Evolutionary conservation across 2,113 vertebrate genomes (phyloP).

Genomic region (Melanerpes formicivorus): DNA sequence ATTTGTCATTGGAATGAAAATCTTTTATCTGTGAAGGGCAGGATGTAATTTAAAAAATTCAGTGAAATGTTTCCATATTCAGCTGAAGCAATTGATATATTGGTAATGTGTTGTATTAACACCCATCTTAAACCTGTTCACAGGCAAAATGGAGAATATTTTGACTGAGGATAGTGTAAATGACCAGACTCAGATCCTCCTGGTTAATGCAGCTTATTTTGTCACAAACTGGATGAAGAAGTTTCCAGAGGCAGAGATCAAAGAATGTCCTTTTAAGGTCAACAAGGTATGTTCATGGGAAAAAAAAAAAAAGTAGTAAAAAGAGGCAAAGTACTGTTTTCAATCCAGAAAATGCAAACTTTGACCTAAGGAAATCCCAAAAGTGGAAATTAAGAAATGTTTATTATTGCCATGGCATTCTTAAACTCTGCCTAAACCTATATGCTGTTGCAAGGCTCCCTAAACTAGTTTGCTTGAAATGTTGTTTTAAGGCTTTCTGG

Average conservation of each 20-base stretch:
- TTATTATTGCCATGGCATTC: not conserved
- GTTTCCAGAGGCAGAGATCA: conserved; percentile 79
- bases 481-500: not conserved
- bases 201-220: conserved; percentile 82
- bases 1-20: not conserved
- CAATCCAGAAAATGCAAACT: not conserved
- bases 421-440: not conserved
- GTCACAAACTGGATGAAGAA: conserved; percentile 85
- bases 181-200: conserved; percentile 78
- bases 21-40: not conserved
- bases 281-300: conserved; percentile 75
- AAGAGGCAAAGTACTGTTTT: not conserved
- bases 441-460: not conserved
- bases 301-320: too few relatives aligned
- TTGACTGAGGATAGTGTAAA: conserved; percentile 67
- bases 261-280: conserved; percentile 80
- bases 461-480: not conserved
- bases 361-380: not conserved
- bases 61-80: not conserved
- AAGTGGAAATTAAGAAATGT: not conserved
- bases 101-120: not conserved
- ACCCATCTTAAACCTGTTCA: not conserved
- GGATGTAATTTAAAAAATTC: not conserved
- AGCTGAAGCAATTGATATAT: not conserved
- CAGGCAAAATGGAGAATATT: conserved; percentile 80